A percentile compares a stretch with the other conserved stretches of the same genome.
Evolutionary conservation across 2,888 invertebrate genomes (phyloP).

Genomic region (Xylota sylvarum): DNA sequence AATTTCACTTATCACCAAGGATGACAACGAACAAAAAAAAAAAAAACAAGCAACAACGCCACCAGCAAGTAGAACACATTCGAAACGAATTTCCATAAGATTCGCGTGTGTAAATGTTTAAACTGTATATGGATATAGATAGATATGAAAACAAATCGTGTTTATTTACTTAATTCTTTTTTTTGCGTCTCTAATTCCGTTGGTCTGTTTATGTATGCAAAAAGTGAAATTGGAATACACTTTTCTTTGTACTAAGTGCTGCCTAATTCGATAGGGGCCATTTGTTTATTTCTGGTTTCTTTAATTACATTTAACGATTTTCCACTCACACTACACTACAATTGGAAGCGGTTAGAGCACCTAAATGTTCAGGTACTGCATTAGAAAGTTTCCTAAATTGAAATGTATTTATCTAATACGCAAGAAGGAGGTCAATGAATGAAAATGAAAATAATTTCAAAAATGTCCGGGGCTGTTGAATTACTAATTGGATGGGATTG

Average conservation of each 20-base stretch:
- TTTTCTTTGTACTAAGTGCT: constrained; percentile 55
- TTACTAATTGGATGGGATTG: constrained; percentile 44
- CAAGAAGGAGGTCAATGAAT: constrained; percentile 59
- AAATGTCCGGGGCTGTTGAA: constrained; percentile 8
- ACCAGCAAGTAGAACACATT: constrained; percentile 7
- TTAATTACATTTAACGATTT: constrained; percentile 56
- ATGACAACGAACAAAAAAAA: constrained; percentile 6
- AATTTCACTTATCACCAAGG: constrained; percentile 52
- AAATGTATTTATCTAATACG: constrained; percentile 47
- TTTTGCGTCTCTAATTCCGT: constrained; percentile 49
- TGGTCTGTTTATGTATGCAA: constrained; percentile 45
- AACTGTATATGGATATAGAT: neutral
- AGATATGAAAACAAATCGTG: constrained; percentile 6
- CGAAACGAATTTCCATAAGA: constrained; percentile 34
- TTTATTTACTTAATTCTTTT: constrained; percentile 47
- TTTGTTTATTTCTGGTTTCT: constrained; percentile 36
- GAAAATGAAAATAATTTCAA: constrained; percentile 56
- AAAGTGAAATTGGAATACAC: constrained; percentile 69
- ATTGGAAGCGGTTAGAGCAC: constrained; percentile 37
- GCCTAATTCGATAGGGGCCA: constrained; percentile 48
- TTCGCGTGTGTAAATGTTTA: constrained; percentile 13
- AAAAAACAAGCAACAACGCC: neutral
- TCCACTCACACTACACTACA: constrained; percentile 34
- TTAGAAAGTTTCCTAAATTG: constrained; percentile 65
- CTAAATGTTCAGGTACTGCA: constrained; percentile 40